Evolutionary conservation across 2,113 vertebrate species (phyloP), one percentile per base, ranked within the genome.

Genomic region (Galemys pyrenaicus): DNA sequence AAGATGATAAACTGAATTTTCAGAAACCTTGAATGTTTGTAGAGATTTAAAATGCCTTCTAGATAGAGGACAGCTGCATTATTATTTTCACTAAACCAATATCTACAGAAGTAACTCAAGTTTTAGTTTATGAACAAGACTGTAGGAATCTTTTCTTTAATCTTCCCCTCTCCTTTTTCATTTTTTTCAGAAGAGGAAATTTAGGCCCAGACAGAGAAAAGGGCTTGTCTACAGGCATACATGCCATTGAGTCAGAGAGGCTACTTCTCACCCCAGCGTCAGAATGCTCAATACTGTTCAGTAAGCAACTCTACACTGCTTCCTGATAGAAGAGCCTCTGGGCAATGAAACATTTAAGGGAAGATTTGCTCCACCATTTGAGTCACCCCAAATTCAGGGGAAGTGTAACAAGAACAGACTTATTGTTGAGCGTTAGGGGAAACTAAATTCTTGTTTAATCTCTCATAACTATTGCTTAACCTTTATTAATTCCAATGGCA

Each of bases 31-130:
- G 56, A 65, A 5, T 86, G 64, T 65, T 28, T 79, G 10, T 26
- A 86, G n/a, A 78, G 54, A 71, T 70, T 79, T 78, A 54, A 70
- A 54, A 54, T 79, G 64, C 54, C 44, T 22, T 79, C 11, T 9
- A 79, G 17, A 79, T 94, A 44, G 11, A 79, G 39, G 37, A 56
- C 81, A 85, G 17, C 64, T 30, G 71, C 24, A 91, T 65, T 39
- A 68, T 58, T 79, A 64, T 85, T 90, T 90, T 62, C 73, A 80
- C 28, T 46, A 78, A 89, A 19, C 28, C 44, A 35, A 80, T 79
- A 41, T 90, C 46, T 35, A 71, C 13, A 62, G 35, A 28, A 49
- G 13, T 94, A 77, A 84, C 51, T 54, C 39, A 68, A 41, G 28
- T 58, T 88, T 94, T 89, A 74, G 19, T 49, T 89, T 58, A 75